Conservation (phyloP, 2,113 vertebrate species). For the Heterocephalus glaber region DNA sequence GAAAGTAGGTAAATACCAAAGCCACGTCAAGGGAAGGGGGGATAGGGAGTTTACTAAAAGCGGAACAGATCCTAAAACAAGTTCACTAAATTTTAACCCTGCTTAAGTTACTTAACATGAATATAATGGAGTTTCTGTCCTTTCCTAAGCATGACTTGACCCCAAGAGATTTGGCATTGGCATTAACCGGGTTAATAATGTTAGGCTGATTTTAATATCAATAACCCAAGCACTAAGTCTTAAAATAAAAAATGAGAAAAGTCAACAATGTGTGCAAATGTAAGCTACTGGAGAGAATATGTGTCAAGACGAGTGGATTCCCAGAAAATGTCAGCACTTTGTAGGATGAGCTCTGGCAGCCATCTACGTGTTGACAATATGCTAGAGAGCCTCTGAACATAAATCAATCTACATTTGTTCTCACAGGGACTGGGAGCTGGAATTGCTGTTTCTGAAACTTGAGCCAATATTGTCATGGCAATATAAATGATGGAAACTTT, state of each 20-base stretch:
- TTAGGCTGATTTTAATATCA: slow-evolving; percentile 60
- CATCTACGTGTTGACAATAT: slow-evolving; percentile 73
- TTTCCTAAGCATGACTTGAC: neutral
- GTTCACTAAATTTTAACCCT: neutral
- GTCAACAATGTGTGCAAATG: slow-evolving; percentile 66
- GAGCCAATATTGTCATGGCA: slow-evolving; percentile 73
- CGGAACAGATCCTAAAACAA: slow-evolving; percentile 4
- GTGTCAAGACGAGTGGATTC: slow-evolving; percentile 71
- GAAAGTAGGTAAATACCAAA: neutral
- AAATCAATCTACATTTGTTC: slow-evolving; percentile 79
- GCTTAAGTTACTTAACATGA: neutral
- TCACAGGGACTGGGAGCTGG: slow-evolving; percentile 63
- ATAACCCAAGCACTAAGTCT: slow-evolving; percentile 25
- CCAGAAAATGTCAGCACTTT: slow-evolving; percentile 81
- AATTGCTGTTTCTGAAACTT: slow-evolving; percentile 75
- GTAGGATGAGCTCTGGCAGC: slow-evolving; percentile 73
- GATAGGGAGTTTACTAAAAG: neutral
- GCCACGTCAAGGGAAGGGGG: fast-evolving
- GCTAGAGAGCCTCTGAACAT: slow-evolving; percentile 69
- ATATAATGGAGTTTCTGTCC: neutral
- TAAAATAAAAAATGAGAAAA: slow-evolving; percentile 62
- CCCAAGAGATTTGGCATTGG: slow-evolving; percentile 15
- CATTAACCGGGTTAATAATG: slow-evolving; percentile 55
- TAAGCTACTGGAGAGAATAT: slow-evolving; percentile 54
- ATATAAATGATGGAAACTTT: slow-evolving; percentile 72